A percentile compares a stretch with the other conserved stretches of the same genome.
Conservation (phyloP, 2,888 invertebrate genomes). For the Pollenia amentaria region DNA sequence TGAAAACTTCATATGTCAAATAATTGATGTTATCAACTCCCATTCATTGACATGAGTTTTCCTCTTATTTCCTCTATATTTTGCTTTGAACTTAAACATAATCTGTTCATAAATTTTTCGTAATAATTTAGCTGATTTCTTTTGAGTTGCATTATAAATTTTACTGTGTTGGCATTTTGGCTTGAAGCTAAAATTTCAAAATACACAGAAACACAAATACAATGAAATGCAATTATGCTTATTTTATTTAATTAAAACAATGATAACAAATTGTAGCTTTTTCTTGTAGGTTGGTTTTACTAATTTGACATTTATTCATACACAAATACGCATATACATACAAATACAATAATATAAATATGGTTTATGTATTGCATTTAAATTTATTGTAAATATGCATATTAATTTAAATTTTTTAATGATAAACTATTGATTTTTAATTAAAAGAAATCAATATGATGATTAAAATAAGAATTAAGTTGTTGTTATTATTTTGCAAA, state of each 20-base stretch:
- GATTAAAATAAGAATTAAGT: slow-evolving; percentile 17
- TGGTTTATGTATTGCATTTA: background rate
- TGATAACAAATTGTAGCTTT: slow-evolving; percentile 30
- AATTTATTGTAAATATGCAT: slow-evolving; percentile 21
- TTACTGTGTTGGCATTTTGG: background rate
- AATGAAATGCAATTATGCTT: slow-evolving; percentile 48
- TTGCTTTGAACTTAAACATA: too few relatives aligned
- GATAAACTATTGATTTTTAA: slow-evolving; percentile 12
- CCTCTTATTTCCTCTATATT: too few relatives aligned
- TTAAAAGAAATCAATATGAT: background rate
- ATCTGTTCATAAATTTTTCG: too few relatives aligned
- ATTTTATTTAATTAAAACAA: slow-evolving; percentile 23
- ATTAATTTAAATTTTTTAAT: slow-evolving; percentile 41
- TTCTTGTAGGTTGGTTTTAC: background rate
- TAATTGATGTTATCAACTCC: too few relatives aligned
- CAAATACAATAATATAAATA: slow-evolving; percentile 5
- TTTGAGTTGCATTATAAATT: background rate
- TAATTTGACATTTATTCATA: slow-evolving; percentile 16
- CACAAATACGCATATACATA: slow-evolving; percentile 33
- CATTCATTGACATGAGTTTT: too few relatives aligned
- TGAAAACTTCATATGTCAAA: too few relatives aligned
- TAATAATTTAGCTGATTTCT: background rate
- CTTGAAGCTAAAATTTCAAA: background rate
- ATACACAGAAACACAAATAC: slow-evolving; percentile 42
- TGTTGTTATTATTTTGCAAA: slow-evolving; percentile 3